Conservation (phyloP, 2,888 invertebrate genomes). For the Eupelmus urozonus region DNA sequence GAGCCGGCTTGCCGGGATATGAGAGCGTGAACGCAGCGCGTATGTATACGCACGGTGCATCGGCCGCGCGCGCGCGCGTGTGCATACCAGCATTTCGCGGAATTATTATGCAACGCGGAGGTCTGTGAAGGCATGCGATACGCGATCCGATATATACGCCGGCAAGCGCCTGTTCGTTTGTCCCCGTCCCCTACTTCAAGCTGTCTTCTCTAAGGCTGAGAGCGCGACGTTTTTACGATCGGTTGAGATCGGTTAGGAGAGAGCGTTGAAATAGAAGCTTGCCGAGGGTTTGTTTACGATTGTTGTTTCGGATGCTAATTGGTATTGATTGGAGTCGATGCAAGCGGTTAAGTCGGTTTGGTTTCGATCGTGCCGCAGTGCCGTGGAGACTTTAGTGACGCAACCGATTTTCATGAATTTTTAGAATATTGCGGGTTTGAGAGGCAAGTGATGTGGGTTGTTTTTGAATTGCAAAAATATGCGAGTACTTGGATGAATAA, state of each 20-base stretch:
- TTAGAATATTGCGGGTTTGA: too few relatives aligned
- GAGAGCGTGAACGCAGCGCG: neutral
- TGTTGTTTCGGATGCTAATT: conserved; percentile 21
- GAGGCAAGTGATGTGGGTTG: too few relatives aligned
- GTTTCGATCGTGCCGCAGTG: too few relatives aligned
- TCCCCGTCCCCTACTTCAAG: conserved; percentile 43
- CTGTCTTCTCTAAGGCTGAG: neutral
- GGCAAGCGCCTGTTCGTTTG: conserved; percentile 2
- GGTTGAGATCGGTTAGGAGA: neutral
- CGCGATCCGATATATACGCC: conserved; percentile 23
- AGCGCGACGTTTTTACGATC: conserved; percentile 1
- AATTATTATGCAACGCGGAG: conserved; percentile 41
- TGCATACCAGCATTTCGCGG: conserved; percentile 31
- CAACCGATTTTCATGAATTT: too few relatives aligned
- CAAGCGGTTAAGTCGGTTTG: too few relatives aligned
- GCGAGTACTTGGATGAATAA: too few relatives aligned
- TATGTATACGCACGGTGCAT: conserved; percentile 15
- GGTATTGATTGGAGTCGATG: conserved; percentile 32
- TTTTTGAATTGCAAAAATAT: too few relatives aligned
- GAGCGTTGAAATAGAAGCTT: conserved; percentile 30
- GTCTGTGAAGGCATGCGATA: conserved; percentile 12
- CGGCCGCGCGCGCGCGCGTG: neutral
- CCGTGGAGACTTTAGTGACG: too few relatives aligned
- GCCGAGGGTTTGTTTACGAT: conserved; percentile 4
- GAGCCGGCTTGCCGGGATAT: conserved; percentile 3